Conservation (phyloP, 2,797 vertebrate species). For the Spatula clypeata region DNA sequence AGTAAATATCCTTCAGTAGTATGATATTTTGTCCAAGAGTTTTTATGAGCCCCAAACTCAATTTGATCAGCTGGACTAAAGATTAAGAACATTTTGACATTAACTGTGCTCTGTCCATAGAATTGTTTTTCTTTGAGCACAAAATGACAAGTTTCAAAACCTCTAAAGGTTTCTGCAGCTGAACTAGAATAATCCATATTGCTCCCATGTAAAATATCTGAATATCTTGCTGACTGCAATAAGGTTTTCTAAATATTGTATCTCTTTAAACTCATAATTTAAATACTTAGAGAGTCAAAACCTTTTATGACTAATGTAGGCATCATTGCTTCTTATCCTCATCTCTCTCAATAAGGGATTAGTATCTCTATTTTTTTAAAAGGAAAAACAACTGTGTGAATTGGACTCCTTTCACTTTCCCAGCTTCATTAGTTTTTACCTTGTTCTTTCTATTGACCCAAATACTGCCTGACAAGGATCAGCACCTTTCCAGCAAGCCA, state of each 20-base stretch:
- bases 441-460: background rate
- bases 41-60: background rate
- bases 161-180: background rate
- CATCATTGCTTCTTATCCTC: background rate
- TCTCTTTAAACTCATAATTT: background rate
- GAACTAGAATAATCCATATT: background rate
- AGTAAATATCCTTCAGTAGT: background rate
- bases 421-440: background rate
- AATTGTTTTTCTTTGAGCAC: background rate
- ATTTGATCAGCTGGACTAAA: background rate
- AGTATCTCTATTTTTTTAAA: background rate
- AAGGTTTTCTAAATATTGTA: background rate
- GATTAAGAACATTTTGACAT: background rate
- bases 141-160: background rate
- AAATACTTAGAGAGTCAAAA: background rate
- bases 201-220: fast-evolving
- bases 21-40: background rate
- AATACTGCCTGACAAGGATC: background rate
- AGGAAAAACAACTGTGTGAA: background rate
- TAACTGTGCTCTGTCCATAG: background rate
- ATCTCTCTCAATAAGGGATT: background rate
- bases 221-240: background rate
- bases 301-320: background rate
- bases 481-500: background rate
- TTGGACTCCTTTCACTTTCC: background rate